Evolutionary conservation across 2,797 vertebrate genomes (phyloP), one percentile per base, ranked within the genome.

Genomic region (Pseudomugil tenellus): DNA sequence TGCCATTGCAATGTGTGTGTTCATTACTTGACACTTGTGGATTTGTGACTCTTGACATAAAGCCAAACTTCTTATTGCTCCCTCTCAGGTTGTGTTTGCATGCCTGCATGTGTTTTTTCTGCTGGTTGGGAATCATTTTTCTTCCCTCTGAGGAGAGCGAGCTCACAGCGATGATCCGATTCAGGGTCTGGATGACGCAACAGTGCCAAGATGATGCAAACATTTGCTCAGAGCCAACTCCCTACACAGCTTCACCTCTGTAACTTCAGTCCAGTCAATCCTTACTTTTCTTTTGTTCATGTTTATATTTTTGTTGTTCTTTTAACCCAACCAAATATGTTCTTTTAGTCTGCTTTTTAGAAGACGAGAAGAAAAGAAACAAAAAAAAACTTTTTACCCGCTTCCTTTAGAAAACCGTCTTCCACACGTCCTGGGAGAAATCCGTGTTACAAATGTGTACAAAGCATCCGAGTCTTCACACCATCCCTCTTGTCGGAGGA

Each of bases 51-150:
- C 37, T 87, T 83, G 87, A 89, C 89, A 85, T 87, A 74, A 90
- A 87, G 83, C 90, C 91, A 85, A 92, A 90, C 88, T 89, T 87
- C 83, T 84, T 89, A 55, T 87, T 88, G 77, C 84, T 81, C 77
- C 82, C 84, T 91, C 92, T 94, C 93, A 93, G 93, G 93, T 94
- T 94, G 87, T 92, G 91, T 94, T 93, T 95, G 94, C 93, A 94
- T 95, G 94, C 90, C 86, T 94, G 93, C 93, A 95, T 95, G 93
- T 90, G 88, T 93, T 91, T 37, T 37, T 89, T 89, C 84, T 76
- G 84, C 86, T 80, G 90, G 84, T 88, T 85, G 87, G 89, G 85
- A 87, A 78, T 85, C 76, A 43, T 81, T 73, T 53, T 73, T 83
- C 59, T 84, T 61, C 67, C 78, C 68, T 62, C 63, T 17, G 76